phyloP scores from a whole-genome alignment of 2,888 invertebrate genomes.

The Pollenia labialis region DNA sequence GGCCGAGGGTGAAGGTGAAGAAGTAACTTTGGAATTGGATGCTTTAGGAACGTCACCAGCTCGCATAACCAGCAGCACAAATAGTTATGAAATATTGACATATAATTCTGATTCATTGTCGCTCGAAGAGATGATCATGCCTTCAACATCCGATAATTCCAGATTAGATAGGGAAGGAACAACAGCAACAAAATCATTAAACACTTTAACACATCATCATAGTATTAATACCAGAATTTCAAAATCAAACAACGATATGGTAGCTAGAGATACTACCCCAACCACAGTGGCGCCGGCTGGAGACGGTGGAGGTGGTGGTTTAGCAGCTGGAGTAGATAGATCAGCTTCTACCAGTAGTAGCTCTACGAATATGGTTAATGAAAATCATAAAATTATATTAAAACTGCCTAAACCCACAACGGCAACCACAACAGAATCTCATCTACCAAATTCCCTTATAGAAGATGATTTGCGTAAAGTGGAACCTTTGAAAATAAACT shows the following conservation, averaged over 20 bases:
- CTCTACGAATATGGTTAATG: slow-evolving; percentile 26
- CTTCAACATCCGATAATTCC: slow-evolving; percentile 73
- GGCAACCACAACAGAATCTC: slow-evolving; percentile 66
- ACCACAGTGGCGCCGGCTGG: slow-evolving; percentile 61
- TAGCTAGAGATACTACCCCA: slow-evolving; percentile 62
- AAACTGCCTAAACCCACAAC: slow-evolving; percentile 71
- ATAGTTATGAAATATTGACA: slow-evolving; percentile 78
- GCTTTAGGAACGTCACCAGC: slow-evolving; percentile 77
- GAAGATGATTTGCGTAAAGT: slow-evolving; percentile 81
- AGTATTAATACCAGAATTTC: slow-evolving; percentile 72
- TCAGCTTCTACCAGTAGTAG: slow-evolving; percentile 55
- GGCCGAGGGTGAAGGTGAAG: slow-evolving; percentile 71
- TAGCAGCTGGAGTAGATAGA: slow-evolving; percentile 18
- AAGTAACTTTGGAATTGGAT: slow-evolving; percentile 74
- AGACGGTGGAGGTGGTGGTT: slow-evolving; percentile 35
- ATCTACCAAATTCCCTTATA: slow-evolving; percentile 35
- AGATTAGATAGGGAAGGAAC: slow-evolving; percentile 47
- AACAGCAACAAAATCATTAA: slow-evolving; percentile 49
- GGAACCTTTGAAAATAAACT: slow-evolving; percentile 84
- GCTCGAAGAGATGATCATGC: slow-evolving; percentile 69
- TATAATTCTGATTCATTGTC: slow-evolving; percentile 70
- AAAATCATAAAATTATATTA: slow-evolving; percentile 74
- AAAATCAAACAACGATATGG: slow-evolving; percentile 72
- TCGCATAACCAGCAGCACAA: slow-evolving; percentile 82
- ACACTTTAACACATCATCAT: slow-evolving; percentile 66